phyloP scores from a whole-genome alignment of 2,888 invertebrate species.

The Drosophila setosimentum region DNA sequence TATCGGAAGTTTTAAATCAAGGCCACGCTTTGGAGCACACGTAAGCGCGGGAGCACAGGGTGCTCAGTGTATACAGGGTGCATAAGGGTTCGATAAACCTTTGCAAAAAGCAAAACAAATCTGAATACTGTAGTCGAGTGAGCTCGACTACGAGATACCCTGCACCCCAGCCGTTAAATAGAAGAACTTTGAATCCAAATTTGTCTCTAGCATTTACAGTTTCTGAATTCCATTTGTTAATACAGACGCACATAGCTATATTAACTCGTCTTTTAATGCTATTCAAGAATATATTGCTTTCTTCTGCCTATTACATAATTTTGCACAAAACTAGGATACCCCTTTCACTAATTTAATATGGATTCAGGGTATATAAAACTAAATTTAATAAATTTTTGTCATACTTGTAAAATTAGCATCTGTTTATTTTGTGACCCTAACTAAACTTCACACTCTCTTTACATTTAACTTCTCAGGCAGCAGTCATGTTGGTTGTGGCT shows the following conservation, averaged over 20 bases:
- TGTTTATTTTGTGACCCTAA: conserved; percentile 12
- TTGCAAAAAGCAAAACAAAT: conserved; percentile 15
- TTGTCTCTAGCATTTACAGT: background rate
- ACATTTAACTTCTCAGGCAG: conserved; percentile 12
- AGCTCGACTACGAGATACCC: background rate
- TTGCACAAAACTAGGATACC: background rate
- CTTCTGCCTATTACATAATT: background rate
- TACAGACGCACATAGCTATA: background rate
- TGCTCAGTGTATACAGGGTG: conserved; percentile 3
- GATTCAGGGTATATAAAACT: background rate
- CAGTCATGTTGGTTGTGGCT: conserved; percentile 29
- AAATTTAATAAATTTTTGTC: background rate
- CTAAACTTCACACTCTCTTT: conserved; percentile 21
- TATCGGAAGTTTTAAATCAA: conserved; percentile 72
- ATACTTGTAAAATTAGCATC: background rate
- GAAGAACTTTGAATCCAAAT: background rate
- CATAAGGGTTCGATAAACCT: conserved; percentile 45
- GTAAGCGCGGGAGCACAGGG: conserved; percentile 14
- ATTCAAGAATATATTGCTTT: background rate
- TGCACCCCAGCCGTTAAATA: background rate
- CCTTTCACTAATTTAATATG: background rate
- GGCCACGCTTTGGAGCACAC: conserved; percentile 49
- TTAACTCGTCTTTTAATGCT: background rate
- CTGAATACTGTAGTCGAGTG: background rate
- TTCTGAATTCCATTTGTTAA: too few relatives aligned